A percentile compares a stretch with the other conserved stretches of the same genome.
Evolutionary conservation across 1,140 invertebrate genomes (phyloP).

Genomic region (Trichonephila inaurata): DNA sequence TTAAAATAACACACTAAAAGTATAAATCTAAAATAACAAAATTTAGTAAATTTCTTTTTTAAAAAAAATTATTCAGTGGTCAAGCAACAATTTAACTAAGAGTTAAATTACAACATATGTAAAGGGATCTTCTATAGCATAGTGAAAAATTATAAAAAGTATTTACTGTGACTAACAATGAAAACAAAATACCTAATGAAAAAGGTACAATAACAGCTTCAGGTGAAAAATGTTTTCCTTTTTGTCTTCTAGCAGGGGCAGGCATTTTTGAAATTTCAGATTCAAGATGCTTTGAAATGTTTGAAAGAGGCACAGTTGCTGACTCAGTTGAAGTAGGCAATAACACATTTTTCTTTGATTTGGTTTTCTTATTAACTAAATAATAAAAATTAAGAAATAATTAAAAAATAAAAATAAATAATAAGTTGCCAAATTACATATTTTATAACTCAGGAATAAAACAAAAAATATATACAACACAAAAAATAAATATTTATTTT

Average conservation of each 20-base stretch:
- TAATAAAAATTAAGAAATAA: neutral
- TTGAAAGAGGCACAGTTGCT: neutral
- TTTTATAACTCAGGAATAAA: neutral
- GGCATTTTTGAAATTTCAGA: neutral
- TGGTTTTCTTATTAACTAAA: neutral
- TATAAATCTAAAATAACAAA: no score
- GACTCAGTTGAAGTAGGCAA: neutral
- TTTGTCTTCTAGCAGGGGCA: neutral
- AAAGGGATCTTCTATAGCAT: no score
- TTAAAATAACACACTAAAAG: no score
- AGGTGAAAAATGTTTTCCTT: conserved; percentile 22
- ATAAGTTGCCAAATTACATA: neutral
- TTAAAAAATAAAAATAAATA: neutral
- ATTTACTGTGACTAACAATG: no score
- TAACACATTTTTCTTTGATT: neutral
- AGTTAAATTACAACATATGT: no score
- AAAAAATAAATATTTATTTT: no score
- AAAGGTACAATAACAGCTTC: conserved; percentile 60
- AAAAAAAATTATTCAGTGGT: no score
- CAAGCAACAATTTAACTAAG: no score
- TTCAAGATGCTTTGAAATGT: neutral
- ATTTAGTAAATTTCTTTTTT: no score
- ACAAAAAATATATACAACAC: no score
- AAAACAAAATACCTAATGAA: conserved; percentile 44
- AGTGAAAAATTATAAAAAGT: no score